Evolutionary conservation across 1,140 invertebrate species (phyloP), one percentile per base, ranked within the genome.

Genomic region (Diplogasteroides magnus): DNA sequence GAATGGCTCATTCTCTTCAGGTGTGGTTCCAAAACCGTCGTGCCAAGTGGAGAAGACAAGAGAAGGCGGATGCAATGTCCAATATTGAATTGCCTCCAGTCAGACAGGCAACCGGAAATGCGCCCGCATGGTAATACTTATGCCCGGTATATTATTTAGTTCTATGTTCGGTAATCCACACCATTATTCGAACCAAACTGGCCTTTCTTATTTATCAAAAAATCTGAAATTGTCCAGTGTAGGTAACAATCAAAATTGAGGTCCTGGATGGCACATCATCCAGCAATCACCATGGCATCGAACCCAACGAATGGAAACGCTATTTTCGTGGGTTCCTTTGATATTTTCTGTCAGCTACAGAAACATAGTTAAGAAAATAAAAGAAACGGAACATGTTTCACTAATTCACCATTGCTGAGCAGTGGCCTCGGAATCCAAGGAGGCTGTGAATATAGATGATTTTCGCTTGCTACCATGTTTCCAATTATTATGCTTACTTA

Each of bases 11-110:
- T 66, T 23, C 23, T n/a, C 59, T 75, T 64, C 86, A 94, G 91
- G 92, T 95, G 31, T 97, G 94, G 94, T 98, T 97, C 86, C 94
- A 92, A 64, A 97, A 97, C 85, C 89, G 94, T 64, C 88, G 95
- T 63, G 95, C 95, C 71, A 98, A 98, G 87, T 97, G 94, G 93
- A 88, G 94, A 58, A 87, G 94, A 3, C 94, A 97, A 83, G 94
- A 97, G 83, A 97, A 97, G 83, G 85, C 96, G 32, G 88, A 93
- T n/a, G 64, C 76, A 11, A 60, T 61, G 19, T 76, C 75, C 29
- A 48, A 74, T 11, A 55, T 71, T 25, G 75, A 77, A 26, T 27
- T 75, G n/a, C 61, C 71, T 11, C 25, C 61, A 6, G 59, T 74
- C 59, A 56, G 70, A 28, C 68, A 69, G 55, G 32, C 67, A 23